These are phyloP conservation scores for Doris montereyensis DNA, from an alignment of 2,888 invertebrate genomes.

Conservation along the genomic window DNA sequence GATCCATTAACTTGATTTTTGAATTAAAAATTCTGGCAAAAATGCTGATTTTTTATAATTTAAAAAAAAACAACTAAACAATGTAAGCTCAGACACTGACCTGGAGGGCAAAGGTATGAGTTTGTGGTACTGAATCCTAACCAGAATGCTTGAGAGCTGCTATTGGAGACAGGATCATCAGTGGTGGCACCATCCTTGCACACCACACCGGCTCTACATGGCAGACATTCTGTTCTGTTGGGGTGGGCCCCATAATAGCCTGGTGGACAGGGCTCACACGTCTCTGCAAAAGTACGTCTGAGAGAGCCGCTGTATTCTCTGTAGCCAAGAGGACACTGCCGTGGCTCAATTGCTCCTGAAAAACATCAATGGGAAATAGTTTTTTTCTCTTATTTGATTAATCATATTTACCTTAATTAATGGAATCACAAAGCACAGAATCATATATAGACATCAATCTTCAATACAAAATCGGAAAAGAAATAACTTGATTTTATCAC, in stretches of 20 bases:
- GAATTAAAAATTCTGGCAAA: neutral
- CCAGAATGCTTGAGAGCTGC: constrained; percentile 49
- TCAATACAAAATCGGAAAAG: no score
- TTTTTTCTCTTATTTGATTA: no score
- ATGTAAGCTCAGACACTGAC: constrained; percentile 46
- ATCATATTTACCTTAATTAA: no score
- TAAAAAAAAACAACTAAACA: neutral
- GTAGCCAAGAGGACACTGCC: constrained; percentile 69
- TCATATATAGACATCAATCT: no score
- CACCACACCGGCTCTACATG: constrained; percentile 70
- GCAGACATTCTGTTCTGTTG: constrained; percentile 59
- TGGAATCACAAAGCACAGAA: no score
- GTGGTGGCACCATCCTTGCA: constrained; percentile 64
- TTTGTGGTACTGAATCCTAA: constrained; percentile 63
- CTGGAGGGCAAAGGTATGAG: constrained; percentile 67
- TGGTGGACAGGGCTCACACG: constrained; percentile 68
- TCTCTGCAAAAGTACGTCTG: constrained; percentile 62
- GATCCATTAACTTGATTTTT: no score
- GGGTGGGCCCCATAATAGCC: constrained; percentile 67
- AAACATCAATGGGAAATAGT: no score
- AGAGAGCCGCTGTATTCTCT: constrained; percentile 64
- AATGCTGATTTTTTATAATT: neutral
- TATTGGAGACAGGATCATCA: constrained; percentile 64
- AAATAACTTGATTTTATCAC: no score
- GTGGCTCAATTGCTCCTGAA: constrained; percentile 67